Conservation (phyloP, 2,797 vertebrate genomes). For the Hapalemur alaotrensis region DNA sequence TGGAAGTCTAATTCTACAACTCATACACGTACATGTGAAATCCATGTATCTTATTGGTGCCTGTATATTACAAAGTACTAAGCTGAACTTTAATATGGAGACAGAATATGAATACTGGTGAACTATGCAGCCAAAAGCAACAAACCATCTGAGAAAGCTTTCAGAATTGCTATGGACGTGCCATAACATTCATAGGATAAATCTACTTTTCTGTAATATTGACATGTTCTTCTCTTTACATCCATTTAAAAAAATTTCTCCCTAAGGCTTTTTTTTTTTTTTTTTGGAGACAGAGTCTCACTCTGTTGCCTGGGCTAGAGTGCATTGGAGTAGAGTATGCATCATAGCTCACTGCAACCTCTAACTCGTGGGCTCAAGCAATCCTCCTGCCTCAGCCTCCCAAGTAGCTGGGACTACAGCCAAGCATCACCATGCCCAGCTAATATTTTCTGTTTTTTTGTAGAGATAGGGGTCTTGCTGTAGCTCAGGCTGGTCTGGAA, state of each 20-base stretch:
- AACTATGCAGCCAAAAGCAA: not conserved
- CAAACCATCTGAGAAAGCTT: not conserved
- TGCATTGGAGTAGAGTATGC: no score
- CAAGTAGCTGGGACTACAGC: not conserved
- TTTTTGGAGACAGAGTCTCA: not conserved
- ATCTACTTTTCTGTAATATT: not conserved
- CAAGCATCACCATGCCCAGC: not conserved
- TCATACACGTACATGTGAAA: not conserved
- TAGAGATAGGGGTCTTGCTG: not conserved
- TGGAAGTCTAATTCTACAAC: not conserved
- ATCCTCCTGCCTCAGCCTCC: not conserved
- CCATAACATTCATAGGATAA: not conserved
- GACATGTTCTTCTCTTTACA: not conserved
- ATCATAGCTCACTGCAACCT: not conserved
- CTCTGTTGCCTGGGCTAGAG: not conserved
- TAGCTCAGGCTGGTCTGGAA: not conserved
- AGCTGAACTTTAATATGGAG: not conserved
- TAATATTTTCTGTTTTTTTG: not conserved
- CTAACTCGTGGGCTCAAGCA: not conserved
- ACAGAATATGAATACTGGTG: not conserved
- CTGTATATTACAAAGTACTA: not conserved
- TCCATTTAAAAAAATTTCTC: not conserved
- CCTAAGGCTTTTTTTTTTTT: not conserved
- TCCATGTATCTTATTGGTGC: not conserved
- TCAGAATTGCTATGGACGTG: not conserved